Evolutionary conservation across 2,888 invertebrate genomes (phyloP).

Genomic region (Eudemis profundana): DNA sequence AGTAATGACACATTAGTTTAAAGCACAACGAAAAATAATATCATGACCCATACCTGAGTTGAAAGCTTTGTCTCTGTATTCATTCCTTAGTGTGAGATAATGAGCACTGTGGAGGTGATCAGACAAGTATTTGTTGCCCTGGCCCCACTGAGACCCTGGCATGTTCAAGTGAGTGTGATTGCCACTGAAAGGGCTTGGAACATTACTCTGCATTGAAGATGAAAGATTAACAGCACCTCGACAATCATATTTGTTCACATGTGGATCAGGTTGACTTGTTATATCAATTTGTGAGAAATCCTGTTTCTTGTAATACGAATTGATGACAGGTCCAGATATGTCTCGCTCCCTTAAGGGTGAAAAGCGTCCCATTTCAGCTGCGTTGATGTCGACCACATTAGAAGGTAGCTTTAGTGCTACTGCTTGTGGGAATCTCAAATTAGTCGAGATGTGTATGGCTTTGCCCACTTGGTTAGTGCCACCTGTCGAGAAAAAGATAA

Average conservation of each 20-base stretch:
- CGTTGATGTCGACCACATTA: slow-evolving; percentile 87
- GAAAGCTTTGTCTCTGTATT: slow-evolving; percentile 65
- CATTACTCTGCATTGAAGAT: slow-evolving; percentile 91
- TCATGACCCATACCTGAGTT: slow-evolving; percentile 66
- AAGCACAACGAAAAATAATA: slow-evolving; percentile 24
- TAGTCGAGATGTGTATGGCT: slow-evolving; percentile 77
- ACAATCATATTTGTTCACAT: slow-evolving; percentile 89
- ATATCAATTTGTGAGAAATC: slow-evolving; percentile 65
- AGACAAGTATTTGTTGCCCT: slow-evolving; percentile 88
- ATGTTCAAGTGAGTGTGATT: slow-evolving; percentile 89
- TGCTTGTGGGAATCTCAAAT: slow-evolving; percentile 81
- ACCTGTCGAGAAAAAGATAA: slow-evolving; percentile 54
- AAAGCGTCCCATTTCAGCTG: slow-evolving; percentile 87
- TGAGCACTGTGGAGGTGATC: slow-evolving; percentile 88
- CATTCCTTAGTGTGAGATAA: slow-evolving; percentile 84
- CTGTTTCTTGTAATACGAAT: slow-evolving; percentile 73
- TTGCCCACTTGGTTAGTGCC: slow-evolving; percentile 60
- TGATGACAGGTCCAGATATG: slow-evolving; percentile 86
- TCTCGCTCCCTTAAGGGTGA: slow-evolving; percentile 88
- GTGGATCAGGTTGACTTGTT: slow-evolving; percentile 80
- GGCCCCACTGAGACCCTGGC: slow-evolving; percentile 90
- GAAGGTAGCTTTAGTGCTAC: slow-evolving; percentile 85
- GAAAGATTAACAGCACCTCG: slow-evolving; percentile 87
- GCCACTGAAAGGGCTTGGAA: slow-evolving; percentile 88
- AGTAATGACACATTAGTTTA: not conserved